Conservation (phyloP, 1,140 invertebrate genomes). For the Dreissena polymorpha region DNA sequence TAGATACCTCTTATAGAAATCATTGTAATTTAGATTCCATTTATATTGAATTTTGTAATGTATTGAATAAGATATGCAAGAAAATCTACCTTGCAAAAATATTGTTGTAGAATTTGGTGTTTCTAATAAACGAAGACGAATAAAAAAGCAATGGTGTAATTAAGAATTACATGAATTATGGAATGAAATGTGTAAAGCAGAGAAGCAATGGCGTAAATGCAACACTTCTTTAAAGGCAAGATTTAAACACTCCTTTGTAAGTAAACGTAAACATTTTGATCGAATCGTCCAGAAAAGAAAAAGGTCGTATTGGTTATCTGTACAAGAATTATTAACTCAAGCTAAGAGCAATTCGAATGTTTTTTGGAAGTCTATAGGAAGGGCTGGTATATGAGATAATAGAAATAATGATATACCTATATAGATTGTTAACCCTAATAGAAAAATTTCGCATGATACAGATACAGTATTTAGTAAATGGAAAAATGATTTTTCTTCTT, state of each 20-base stretch:
- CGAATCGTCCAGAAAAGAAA: background rate
- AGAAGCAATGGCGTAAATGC: constrained; percentile 1
- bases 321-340: constrained; percentile 7
- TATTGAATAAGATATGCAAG: background rate
- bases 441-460: background rate
- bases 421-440: background rate
- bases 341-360: background rate
- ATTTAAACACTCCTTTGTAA: constrained; percentile 3
- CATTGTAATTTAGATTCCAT: no score
- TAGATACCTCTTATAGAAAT: no score
- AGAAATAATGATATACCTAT: constrained; percentile 5
- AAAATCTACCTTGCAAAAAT: background rate
- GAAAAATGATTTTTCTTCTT: constrained; percentile 3
- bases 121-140: no score
- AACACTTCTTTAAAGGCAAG: background rate
- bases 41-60: background rate
- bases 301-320: constrained; percentile 1
- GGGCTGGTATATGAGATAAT: constrained; percentile 9
- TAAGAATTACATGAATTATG: background rate
- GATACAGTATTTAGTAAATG: constrained; percentile 5
- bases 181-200: constrained; percentile 6
- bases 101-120: no score
- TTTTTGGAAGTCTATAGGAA: constrained; percentile 16
- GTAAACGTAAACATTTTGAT: constrained; percentile 22
- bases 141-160: no score